Evolutionary conservation across 1,140 invertebrate species (phyloP), one percentile per base, ranked within the genome.

Genomic region (Cydia pomonella): DNA sequence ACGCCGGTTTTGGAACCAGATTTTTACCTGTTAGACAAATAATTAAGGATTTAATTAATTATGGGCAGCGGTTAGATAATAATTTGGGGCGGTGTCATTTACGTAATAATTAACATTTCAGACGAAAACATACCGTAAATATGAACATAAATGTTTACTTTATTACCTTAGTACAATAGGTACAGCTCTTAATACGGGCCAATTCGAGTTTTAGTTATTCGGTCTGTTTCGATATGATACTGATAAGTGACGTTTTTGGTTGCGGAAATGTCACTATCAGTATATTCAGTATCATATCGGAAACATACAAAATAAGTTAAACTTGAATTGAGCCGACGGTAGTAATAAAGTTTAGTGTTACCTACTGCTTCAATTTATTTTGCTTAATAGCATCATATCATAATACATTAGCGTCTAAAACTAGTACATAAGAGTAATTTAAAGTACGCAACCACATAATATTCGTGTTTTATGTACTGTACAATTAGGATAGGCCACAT

Each of bases 1-100:
- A 80, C 97, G 94, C 18, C 98, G 94, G 91, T 98, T 98, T 95
- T 98, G 98, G 90, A 98, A 98, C 98, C 98, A 98, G 78, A 98
- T 98, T 94, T 98, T 98, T 62, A 98, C 97, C 97, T 98, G 93
- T 23, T 83, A 88, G 84, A 76, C 80, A 86, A 82, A 44, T 79
- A 76, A 76, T 64, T 21, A 59, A 59, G 16, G 3, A 59, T 59
- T 59, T 3, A 12, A 59, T 23, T 10, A 23, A 59, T 73, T 18
- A 44, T 29, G 0, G 5, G 0, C 16, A 1, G n/a, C 13, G 47
- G 47, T 50, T 0, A n/a, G n/a, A n/a, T n/a, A 16, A 50, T 6
- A 16, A 50, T 41, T 41, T 41, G 16, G 16, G 50, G 9, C 41
- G 1, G 0, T 53, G 18, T 53, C 18, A 53, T 7, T 53, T 53